phyloP scores from a whole-genome alignment of 2,888 invertebrate genomes.

The Invenusta paracnida region DNA sequence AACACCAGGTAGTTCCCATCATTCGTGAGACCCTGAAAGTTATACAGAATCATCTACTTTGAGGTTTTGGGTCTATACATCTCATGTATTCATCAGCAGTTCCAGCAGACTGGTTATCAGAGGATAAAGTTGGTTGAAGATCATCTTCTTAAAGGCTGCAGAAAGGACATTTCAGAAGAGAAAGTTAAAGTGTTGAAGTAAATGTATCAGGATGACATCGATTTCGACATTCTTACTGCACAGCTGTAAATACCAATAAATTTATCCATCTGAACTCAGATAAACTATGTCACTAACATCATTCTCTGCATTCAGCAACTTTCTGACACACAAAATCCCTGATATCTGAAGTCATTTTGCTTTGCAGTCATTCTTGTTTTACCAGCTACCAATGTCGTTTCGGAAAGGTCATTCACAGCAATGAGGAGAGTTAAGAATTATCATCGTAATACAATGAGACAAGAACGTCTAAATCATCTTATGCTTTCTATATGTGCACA shows the following conservation, averaged over 20 bases:
- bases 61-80: not conserved
- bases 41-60: not conserved
- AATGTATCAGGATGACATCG: slow-evolving; percentile 23
- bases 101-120: not conserved
- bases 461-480: slow-evolving; percentile 7
- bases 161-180: slow-evolving; percentile 8
- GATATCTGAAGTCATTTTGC: slow-evolving; percentile 8
- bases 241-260: not conserved
- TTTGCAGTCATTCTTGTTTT: not conserved
- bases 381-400: not conserved
- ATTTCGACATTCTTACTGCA: slow-evolving; percentile 19
- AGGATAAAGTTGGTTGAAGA: slow-evolving; percentile 9
- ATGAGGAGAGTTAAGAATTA: not conserved
- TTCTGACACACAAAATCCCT: slow-evolving; percentile 14
- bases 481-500: not conserved
- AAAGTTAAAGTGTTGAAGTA: not conserved
- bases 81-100: not conserved
- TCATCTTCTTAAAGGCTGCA: slow-evolving; percentile 12
- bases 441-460: not conserved
- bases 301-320: not conserved
- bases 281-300: not conserved
- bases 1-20: not conserved
- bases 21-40: too few species aligned
- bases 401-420: not conserved
- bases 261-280: not conserved